A percentile compares a stretch with the other conserved stretches of the same genome.
Evolutionary conservation across 2,888 invertebrate genomes (phyloP).

Genomic region (Stenodera caucasica): DNA sequence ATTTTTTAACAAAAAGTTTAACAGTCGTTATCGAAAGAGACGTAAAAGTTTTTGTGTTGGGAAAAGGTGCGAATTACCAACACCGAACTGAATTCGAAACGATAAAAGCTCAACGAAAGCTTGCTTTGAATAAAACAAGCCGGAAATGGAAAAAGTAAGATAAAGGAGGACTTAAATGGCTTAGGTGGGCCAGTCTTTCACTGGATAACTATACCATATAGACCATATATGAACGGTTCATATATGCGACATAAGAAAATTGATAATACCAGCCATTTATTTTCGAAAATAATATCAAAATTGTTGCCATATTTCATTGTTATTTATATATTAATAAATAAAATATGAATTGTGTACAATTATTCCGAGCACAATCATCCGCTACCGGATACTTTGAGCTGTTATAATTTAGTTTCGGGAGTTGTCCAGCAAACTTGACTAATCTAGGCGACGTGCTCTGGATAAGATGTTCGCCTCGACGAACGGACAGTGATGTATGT

Average conservation of each 20-base stretch:
- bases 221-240: slow-evolving; percentile 48
- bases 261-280: slow-evolving; percentile 29
- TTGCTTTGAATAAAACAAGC: slow-evolving; percentile 49
- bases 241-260: slow-evolving; percentile 41
- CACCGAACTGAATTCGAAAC: slow-evolving; percentile 17
- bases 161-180: slow-evolving; percentile 46
- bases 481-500: slow-evolving; percentile 48
- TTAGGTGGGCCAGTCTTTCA: slow-evolving; percentile 32
- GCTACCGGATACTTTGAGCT: slow-evolving; percentile 43
- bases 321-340: slow-evolving; percentile 14
- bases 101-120: slow-evolving; percentile 29
- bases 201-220: slow-evolving; percentile 28
- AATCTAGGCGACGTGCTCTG: slow-evolving; percentile 45
- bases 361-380: slow-evolving; percentile 29
- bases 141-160: slow-evolving; percentile 50
- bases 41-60: slow-evolving; percentile 8
- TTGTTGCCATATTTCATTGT: not conserved
- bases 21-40: slow-evolving; percentile 18
- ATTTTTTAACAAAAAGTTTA: slow-evolving; percentile 8
- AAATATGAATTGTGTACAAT: slow-evolving; percentile 5
- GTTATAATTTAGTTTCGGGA: slow-evolving; percentile 46
- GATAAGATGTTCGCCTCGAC: slow-evolving; percentile 26
- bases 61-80: slow-evolving; percentile 26
- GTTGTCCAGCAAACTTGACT: slow-evolving; percentile 46
- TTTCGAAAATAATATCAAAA: not conserved